A percentile compares a stretch with the other conserved stretches of the same genome.
phyloP scores from a whole-genome alignment of 35 echinoderm and acorn worm species.

The Strongylocentrotus purpuratus region DNA sequence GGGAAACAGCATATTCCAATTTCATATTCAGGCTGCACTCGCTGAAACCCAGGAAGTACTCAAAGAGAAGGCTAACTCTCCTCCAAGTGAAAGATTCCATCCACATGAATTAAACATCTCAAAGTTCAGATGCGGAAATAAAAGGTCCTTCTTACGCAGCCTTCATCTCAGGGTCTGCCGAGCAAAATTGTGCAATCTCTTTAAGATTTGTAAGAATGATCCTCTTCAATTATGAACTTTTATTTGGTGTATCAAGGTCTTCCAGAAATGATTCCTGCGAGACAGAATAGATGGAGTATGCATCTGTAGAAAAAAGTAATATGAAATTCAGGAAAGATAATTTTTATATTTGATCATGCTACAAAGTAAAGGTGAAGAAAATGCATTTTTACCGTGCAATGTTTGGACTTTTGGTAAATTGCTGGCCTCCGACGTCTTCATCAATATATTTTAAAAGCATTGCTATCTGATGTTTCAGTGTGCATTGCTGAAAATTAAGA shows the following conservation, averaged over 20 bases:
- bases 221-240: slow-evolving; percentile 50
- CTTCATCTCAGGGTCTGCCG: not conserved
- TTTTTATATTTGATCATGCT: not conserved
- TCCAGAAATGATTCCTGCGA: slow-evolving; percentile 93
- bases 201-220: not conserved
- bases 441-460: no score
- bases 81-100: not conserved
- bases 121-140: not conserved
- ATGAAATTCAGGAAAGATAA: not conserved
- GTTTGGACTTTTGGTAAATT: no score
- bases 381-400: no score
- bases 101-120: not conserved
- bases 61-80: not conserved
- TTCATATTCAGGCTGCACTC: not conserved
- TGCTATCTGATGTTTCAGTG: not conserved
- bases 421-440: no score
- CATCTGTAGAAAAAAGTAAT: slow-evolving; percentile 55
- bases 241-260: slow-evolving; percentile 91
- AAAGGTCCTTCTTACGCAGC: not conserved
- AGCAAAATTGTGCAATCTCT: not conserved
- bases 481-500: not conserved
- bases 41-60: not conserved
- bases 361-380: not conserved
- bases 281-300: slow-evolving; percentile 94
- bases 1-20: not conserved